Percentiles rank a stretch among this genome's conserved stretches.
Conservation (phyloP, 2,888 invertebrate species). For the Adineta ricciae region DNA sequence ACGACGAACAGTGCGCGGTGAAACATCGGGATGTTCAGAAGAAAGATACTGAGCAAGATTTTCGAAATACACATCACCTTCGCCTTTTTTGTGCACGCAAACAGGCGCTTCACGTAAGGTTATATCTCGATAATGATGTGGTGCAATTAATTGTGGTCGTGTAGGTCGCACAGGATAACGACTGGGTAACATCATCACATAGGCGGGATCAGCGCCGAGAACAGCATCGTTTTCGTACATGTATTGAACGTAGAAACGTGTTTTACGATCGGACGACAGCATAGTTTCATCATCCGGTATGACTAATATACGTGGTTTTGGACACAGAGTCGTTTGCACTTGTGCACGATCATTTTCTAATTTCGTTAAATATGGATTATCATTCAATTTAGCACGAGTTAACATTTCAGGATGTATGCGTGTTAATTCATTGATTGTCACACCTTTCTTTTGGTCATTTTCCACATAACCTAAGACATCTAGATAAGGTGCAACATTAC, state of each 20-base stretch:
- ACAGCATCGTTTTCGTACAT: conserved; percentile 32
- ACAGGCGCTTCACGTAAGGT: conserved; percentile 30
- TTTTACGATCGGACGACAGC: conserved; percentile 25
- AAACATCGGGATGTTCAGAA: conserved; percentile 15
- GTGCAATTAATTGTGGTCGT: conserved; percentile 27
- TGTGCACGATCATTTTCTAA: conserved; percentile 21
- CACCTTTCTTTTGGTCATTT: not conserved
- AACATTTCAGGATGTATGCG: conserved; percentile 3
- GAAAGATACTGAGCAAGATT: conserved; percentile 33
- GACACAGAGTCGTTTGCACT: not conserved
- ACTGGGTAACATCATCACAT: conserved; percentile 29
- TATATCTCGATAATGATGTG: conserved; percentile 21
- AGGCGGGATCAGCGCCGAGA: conserved; percentile 27
- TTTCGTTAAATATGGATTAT: not conserved
- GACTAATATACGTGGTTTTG: conserved; percentile 26
- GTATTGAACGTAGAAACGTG: conserved; percentile 33
- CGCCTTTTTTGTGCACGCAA: conserved; percentile 27
- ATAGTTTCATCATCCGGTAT: conserved; percentile 33
- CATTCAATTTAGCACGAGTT: not conserved
- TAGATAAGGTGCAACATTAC: conserved; percentile 8
- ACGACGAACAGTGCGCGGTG: conserved; percentile 31
- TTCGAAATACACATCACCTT: conserved; percentile 30
- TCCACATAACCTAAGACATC: conserved; percentile 10
- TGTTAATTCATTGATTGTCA: not conserved
- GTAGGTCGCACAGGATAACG: conserved; percentile 28